Base-by-base conservation (phyloP, 2,888 invertebrate genomes). In the Metellina segmentata region DNA sequence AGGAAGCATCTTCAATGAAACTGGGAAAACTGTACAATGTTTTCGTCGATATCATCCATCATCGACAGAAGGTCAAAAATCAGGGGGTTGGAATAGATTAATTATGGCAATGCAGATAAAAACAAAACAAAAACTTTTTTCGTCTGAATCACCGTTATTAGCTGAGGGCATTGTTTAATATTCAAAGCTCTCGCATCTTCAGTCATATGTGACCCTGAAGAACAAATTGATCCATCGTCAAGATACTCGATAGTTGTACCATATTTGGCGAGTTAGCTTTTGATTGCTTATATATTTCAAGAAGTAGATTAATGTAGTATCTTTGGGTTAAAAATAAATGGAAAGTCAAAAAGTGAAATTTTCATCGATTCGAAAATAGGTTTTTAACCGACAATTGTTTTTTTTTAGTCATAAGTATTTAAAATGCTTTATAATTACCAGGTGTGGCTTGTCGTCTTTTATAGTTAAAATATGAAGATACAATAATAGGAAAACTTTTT, bases 71-170 rank as follows among this genome's bases (percentile, higher is more conserved):
- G 70, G 81, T 16, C 81, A 70, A 70, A 78, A 70, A 71, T 53
- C 70, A 82, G 82, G 82, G 61, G 82, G 79, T 20, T 20, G 20
- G 11, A 34, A 16, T 20, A 77, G 34, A 48, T 20, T 19, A 53
- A 11, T 53, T 20, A 34, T 34, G 61, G 61, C 20, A 48, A 34
- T 61, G 19, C 19, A 20, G 70, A 82, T 71, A 49, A 82, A 82
- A 51, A 48, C 34, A 49, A 69, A 19, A 69, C 69, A 81, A 61
- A 81, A 20, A 61, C 13, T 51, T 6, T 49, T 51, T 85, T 70
- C 53, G 52, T 52, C 7, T 85, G 86, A 86, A 51, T 86, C 86
- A 86, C 86, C 77, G 86, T 86, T 86, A 86, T 77, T 78, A 70
- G 49, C 86, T 20, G 70, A 9, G 20, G 86, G 77, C 51, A 19